Conservation (phyloP, 2,113 vertebrate genomes). For the Globicephala melas region DNA sequence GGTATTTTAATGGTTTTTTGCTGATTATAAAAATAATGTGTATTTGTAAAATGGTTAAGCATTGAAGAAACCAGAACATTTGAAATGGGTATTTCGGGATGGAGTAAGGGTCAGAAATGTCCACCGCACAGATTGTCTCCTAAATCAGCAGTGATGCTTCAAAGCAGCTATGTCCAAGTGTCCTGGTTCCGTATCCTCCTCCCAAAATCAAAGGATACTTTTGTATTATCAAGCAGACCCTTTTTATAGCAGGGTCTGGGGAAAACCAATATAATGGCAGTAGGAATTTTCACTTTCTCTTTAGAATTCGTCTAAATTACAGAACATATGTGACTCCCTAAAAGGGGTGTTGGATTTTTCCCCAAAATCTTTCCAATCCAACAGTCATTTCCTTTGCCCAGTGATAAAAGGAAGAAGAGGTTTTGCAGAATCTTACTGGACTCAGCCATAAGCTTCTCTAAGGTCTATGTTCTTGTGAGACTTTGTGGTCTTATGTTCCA, state of each 20-base stretch:
- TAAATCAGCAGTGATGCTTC: background rate
- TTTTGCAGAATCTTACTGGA: background rate
- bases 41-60: conserved; percentile 30
- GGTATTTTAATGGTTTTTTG: background rate
- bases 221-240: background rate
- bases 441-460: background rate
- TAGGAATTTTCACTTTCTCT: background rate
- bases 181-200: background rate
- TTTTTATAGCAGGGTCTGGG: background rate
- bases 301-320: background rate
- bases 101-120: background rate
- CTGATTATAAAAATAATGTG: conserved; percentile 21
- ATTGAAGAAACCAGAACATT: conserved; percentile 8
- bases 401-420: background rate
- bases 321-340: background rate
- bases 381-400: background rate
- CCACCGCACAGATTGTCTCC: background rate
- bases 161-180: background rate
- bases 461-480: background rate
- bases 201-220: background rate
- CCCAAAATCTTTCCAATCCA: background rate
- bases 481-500: background rate
- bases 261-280: background rate
- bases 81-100: background rate
- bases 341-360: background rate